Evolutionary conservation across 2,888 invertebrate species (phyloP).

Genomic region (Spialia ferax): DNA sequence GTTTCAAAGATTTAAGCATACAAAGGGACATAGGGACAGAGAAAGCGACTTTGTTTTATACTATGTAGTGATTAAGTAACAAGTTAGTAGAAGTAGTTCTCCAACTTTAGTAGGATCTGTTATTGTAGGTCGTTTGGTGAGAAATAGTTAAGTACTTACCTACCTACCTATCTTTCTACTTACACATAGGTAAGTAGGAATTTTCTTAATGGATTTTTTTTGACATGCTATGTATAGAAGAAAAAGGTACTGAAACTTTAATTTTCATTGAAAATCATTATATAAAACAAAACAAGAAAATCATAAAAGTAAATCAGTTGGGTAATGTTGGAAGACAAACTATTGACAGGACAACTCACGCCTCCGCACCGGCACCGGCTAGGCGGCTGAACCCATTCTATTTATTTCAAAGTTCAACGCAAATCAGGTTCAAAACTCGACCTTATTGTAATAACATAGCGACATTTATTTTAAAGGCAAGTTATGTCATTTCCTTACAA

Average conservation of each 20-base stretch:
- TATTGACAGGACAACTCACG: constrained; percentile 39
- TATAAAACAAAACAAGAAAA: constrained; percentile 21
- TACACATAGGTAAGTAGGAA: too few relatives aligned
- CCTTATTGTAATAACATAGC: constrained; percentile 9
- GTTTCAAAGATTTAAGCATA: too few relatives aligned
- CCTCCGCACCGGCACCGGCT: constrained; percentile 23
- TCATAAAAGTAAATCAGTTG: constrained; percentile 33
- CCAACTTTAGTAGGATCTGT: too few relatives aligned
- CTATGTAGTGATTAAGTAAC: too few relatives aligned
- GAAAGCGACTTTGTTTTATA: too few relatives aligned
- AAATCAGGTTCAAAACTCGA: constrained; percentile 28
- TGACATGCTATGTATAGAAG: neutral
- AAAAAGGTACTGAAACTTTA: neutral
- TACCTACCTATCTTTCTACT: too few relatives aligned
- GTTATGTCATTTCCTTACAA: constrained; percentile 28
- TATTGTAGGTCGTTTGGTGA: too few relatives aligned
- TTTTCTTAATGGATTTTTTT: too few relatives aligned
- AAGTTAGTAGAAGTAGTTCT: too few relatives aligned
- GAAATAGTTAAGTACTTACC: too few relatives aligned
- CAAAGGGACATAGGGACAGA: too few relatives aligned
- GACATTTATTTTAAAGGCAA: neutral
- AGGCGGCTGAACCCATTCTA: constrained; percentile 23
- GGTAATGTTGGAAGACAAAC: constrained; percentile 33
- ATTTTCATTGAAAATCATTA: neutral
- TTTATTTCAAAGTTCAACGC: constrained; percentile 32